phyloP scores from a whole-genome alignment of 2,113 vertebrate species.

The Epinephelus fuscoguttatus region DNA sequence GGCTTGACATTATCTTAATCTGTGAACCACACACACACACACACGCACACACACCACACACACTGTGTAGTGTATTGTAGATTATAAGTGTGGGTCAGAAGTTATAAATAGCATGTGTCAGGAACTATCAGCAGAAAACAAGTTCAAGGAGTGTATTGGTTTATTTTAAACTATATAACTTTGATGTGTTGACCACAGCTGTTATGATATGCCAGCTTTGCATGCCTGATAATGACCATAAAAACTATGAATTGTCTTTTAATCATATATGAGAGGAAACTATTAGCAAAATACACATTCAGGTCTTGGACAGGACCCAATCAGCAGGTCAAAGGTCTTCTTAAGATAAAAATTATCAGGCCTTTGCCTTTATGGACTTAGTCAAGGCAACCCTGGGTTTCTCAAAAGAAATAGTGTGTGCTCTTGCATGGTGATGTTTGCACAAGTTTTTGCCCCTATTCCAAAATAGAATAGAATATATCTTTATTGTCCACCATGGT shows the following conservation, averaged over 20 bases:
- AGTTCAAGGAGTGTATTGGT: background rate
- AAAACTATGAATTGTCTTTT: background rate
- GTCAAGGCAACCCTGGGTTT: background rate
- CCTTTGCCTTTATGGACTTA: constrained; percentile 1
- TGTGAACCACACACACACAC: background rate
- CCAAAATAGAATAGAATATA: no score
- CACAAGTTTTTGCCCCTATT: no score
- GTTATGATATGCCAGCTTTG: background rate
- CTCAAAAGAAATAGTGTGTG: no score
- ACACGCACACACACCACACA: no score
- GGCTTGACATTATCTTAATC: constrained; percentile 13
- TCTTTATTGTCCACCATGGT: no score
- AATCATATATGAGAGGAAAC: background rate
- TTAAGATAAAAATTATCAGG: constrained; percentile 37
- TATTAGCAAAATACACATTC: background rate
- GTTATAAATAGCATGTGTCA: constrained; percentile 32
- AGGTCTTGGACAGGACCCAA: background rate
- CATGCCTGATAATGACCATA: background rate
- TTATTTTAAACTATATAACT: background rate
- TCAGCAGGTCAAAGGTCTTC: constrained; percentile 25
- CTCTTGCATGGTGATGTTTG: no score
- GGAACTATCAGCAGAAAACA: background rate
- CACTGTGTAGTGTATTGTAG: background rate
- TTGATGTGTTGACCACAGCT: background rate
- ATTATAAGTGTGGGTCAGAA: constrained; percentile 4